Conservation (phyloP, 2,888 invertebrate genomes). For the Flexamia atlantica region DNA sequence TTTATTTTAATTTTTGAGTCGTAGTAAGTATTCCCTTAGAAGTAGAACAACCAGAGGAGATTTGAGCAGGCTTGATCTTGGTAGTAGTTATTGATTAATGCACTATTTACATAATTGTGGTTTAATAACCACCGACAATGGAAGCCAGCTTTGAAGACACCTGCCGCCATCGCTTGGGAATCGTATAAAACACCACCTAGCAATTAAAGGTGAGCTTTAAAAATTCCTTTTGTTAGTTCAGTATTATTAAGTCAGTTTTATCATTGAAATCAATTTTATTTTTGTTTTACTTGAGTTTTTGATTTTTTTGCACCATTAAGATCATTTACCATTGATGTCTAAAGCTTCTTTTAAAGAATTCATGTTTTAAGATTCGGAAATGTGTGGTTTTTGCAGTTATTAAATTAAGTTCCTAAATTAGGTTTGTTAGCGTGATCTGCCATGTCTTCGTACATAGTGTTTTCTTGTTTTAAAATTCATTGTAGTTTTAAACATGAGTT, state of each 20-base stretch:
- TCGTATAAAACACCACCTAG: not conserved
- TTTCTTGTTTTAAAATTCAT: too few relatives aligned
- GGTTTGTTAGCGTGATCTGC: too few relatives aligned
- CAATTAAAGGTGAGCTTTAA: not conserved
- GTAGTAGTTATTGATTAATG: not conserved
- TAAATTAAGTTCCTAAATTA: too few relatives aligned
- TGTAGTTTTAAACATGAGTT: too few relatives aligned
- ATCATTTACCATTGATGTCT: too few relatives aligned
- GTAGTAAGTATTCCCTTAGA: not conserved
- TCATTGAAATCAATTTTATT: too few relatives aligned
- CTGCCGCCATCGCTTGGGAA: not conserved
- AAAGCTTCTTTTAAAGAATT: too few relatives aligned
- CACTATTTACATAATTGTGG: not conserved
- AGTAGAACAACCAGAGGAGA: conserved; percentile 19
- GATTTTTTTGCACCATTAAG: too few relatives aligned
- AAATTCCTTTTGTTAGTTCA: not conserved
- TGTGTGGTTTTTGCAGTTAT: too few relatives aligned
- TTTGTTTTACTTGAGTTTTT: too few relatives aligned
- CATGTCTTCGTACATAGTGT: too few relatives aligned
- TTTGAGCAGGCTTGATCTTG: conserved; percentile 7
- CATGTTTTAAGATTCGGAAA: too few relatives aligned
- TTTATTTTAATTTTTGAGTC: not conserved
- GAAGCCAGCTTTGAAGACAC: not conserved
- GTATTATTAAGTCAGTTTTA: not conserved
- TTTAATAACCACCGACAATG: not conserved